A percentile compares a stretch with the other conserved stretches of the same genome.
Conservation (phyloP, 2,888 invertebrate genomes). For the Agrilus biguttatus region DNA sequence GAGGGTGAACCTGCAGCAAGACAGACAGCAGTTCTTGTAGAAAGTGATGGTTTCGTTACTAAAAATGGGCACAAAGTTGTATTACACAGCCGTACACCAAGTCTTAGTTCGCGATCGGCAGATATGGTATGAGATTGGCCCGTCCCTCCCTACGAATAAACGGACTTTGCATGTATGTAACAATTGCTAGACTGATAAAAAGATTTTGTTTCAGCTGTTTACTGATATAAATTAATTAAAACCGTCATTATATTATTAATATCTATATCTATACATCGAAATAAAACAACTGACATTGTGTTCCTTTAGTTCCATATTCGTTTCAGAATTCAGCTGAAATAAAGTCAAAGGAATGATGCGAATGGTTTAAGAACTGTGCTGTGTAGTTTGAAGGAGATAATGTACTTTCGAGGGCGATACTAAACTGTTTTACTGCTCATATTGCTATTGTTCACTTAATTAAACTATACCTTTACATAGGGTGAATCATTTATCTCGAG, state of each 20-base stretch:
- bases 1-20: slow-evolving; percentile 29
- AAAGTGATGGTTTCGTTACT: slow-evolving; percentile 68
- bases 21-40: slow-evolving; percentile 75
- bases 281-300: too few relatives aligned
- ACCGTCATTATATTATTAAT: too few relatives aligned
- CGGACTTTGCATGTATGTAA: too few relatives aligned
- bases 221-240: too few relatives aligned
- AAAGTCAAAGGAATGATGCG: slow-evolving; percentile 16
- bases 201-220: too few relatives aligned
- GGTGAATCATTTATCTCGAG: too few relatives aligned
- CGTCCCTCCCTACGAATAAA: slow-evolving; percentile 13
- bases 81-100: slow-evolving; percentile 76
- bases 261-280: too few relatives aligned
- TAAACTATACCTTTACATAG: background rate
- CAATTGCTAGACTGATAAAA: too few relatives aligned
- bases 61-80: slow-evolving; percentile 85
- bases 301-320: too few relatives aligned
- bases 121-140: slow-evolving; percentile 77
- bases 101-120: slow-evolving; percentile 66
- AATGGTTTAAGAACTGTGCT: slow-evolving; percentile 18
- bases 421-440: slow-evolving; percentile 27
- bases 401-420: slow-evolving; percentile 22
- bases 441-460: slow-evolving; percentile 14
- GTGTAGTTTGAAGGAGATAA: slow-evolving; percentile 34
- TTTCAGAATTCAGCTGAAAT: slow-evolving; percentile 21